Percentiles rank a stretch among this genome's conserved stretches.
Conservation (phyloP, 2,113 vertebrate genomes). For the Pithys albifrons region DNA sequence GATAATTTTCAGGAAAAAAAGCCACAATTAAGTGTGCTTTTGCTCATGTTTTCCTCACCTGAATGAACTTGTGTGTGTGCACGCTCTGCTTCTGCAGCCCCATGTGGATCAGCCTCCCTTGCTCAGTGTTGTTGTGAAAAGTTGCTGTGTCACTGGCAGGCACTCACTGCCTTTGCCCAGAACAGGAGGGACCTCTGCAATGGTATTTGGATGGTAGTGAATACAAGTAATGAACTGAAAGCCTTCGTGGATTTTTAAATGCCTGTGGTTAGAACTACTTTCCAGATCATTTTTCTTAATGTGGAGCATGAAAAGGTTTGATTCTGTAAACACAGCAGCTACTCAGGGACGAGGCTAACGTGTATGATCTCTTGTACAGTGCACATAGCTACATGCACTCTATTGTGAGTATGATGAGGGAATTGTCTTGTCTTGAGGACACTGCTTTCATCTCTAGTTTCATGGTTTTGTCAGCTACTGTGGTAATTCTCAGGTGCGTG, state of each 20-base stretch:
- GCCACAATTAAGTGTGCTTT: neutral
- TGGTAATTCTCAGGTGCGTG: neutral
- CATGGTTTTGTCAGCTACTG: neutral
- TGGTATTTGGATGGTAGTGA: neutral
- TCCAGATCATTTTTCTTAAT: fast-evolving
- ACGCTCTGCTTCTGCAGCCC: neutral
- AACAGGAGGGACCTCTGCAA: neutral
- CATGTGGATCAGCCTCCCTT: fast-evolving
- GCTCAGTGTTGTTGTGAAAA: fast-evolving
- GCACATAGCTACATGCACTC: fast-evolving
- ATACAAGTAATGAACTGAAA: neutral
- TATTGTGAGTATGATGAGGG: neutral
- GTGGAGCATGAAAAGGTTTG: fast-evolving
- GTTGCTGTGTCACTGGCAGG: neutral
- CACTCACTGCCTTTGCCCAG: neutral
- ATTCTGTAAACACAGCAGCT: neutral
- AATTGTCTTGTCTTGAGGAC: neutral
- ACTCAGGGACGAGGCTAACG: neutral
- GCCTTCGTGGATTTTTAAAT: neutral
- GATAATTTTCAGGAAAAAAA: neutral
- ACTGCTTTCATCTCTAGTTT: neutral
- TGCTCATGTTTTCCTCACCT: neutral
- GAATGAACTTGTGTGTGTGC: fast-evolving
- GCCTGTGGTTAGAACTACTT: neutral
- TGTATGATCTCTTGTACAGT: neutral